Base-by-base conservation (phyloP, 1,140 invertebrate genomes). In the Bombus waltoni region DNA sequence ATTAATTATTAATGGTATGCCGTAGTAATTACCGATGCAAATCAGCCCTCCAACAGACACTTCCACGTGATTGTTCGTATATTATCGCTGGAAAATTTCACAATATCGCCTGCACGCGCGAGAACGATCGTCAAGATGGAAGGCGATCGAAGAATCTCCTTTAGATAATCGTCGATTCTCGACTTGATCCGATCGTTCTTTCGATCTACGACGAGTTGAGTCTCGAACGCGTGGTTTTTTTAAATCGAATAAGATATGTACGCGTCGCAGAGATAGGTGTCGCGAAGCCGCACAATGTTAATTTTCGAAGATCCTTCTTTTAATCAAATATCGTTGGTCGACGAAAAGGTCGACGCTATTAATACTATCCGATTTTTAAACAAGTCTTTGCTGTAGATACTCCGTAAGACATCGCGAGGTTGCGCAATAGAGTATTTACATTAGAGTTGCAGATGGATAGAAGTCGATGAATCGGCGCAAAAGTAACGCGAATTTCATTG, bases 21-120 rank as follows among this genome's bases (percentile, higher is more conserved):
- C n/a, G 74, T 75, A 81, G 89, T 88, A 92, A 92, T 92, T 92
- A 91, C 86, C 87, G 87, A 92, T 92, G 92, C 90, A 92, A 92
- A 92, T 92, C 80, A 84, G 82, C 28, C 83, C 79, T 59, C 53
- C 35, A 38, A 65, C 70, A 44, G 18, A 65, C 66, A 42, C 68
- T 81, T 86, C 87, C 73, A 83, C 85, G 85, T 86, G 81, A 79
- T 85, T 28, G 42, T 53, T 53, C 18, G 47, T 53, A 53, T 74
- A 47, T 40, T 25, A 74, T 74, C 72, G 44, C 57, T 15, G 73
- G 44, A 80, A 86, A n/a, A 62, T 91, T 91, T 91, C 87, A 80
- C 79, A 91, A 91, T 84, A 18, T 65, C 81, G 68, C 47, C 71
- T 72, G 22, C 76, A 77, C 84, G 35, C 44, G 28, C 38, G 1